Percentiles rank a stretch among this genome's conserved stretches.
These are phyloP conservation scores for Rhinatrema bivittatum DNA, from an alignment of 2,797 vertebrate species.

Conservation along the genomic window DNA sequence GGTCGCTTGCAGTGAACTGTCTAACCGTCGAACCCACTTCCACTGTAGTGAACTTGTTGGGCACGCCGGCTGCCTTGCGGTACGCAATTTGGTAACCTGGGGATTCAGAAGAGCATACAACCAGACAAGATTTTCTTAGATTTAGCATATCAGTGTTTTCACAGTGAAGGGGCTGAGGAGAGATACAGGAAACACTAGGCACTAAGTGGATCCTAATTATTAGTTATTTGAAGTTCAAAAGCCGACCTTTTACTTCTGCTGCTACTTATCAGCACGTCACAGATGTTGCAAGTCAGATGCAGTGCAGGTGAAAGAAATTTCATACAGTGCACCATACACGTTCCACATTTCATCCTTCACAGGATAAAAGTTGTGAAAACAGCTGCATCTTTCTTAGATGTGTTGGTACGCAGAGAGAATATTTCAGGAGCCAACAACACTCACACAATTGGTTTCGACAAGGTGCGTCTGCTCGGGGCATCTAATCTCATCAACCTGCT, in stretches of 20 bases:
- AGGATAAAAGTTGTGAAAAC: background rate
- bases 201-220: background rate
- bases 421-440: background rate
- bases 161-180: too few species aligned
- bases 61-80: constrained; percentile 76
- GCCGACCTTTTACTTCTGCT: constrained; percentile 1
- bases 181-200: too few species aligned
- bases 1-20: constrained; percentile 82
- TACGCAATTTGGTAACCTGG: constrained; percentile 92
- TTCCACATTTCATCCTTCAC: background rate
- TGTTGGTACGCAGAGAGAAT: accelerated
- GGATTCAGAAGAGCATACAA: background rate
- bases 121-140: background rate
- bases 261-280: background rate
- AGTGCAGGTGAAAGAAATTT: background rate
- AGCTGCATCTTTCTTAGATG: constrained; percentile 1
- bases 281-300: accelerated
- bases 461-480: background rate
- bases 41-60: constrained; percentile 80
- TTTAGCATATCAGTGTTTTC: too few species aligned
- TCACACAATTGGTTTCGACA: background rate
- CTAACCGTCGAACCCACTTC: constrained; percentile 82
- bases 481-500: accelerated
- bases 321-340: accelerated
- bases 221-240: constrained; percentile 3